phyloP scores from a whole-genome alignment of 2,888 invertebrate species.

The Panorpa germanica region DNA sequence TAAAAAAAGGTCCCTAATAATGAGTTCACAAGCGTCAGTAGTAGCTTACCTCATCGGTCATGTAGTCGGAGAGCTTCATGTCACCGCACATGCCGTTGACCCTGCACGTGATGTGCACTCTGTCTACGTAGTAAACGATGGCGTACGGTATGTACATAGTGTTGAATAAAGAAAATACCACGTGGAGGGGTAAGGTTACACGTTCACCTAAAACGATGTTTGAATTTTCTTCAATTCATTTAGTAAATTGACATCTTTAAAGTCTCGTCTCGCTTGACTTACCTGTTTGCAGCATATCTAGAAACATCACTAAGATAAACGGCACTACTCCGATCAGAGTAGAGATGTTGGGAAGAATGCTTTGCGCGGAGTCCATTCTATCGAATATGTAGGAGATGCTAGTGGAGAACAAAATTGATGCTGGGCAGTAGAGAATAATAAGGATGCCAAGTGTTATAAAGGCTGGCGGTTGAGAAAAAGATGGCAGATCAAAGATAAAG shows the following conservation, averaged over 20 bases:
- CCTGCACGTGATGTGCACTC: conserved; percentile 53
- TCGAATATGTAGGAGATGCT: conserved; percentile 64
- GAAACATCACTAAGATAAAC: conserved; percentile 46
- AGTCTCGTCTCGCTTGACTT: conserved; percentile 17
- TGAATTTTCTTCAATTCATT: conserved; percentile 10
- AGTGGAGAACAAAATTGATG: conserved; percentile 57
- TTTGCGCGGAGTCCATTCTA: conserved; percentile 65
- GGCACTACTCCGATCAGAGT: conserved; percentile 59
- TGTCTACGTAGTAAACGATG: conserved; percentile 61
- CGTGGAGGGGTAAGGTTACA: conserved; percentile 48
- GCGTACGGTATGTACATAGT: conserved; percentile 72
- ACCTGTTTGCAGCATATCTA: conserved; percentile 56
- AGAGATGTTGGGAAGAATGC: conserved; percentile 57
- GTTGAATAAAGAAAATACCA: conserved; percentile 50
- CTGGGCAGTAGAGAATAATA: conserved; percentile 50
- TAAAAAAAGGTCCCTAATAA: too few relatives aligned
- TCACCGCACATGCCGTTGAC: conserved; percentile 45
- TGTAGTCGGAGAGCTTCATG: conserved; percentile 43
- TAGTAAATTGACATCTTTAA: conserved; percentile 4
- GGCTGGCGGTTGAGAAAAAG: conserved; percentile 33
- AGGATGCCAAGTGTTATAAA: conserved; percentile 44
- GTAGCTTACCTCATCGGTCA: conserved; percentile 53
- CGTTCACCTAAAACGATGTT: conserved; percentile 33
- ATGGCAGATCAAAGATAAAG: conserved; percentile 11
- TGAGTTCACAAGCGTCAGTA: too few relatives aligned